Evolutionary conservation across 2,888 invertebrate genomes (phyloP).

Genomic region (Drosophila nr. perissopoda): DNA sequence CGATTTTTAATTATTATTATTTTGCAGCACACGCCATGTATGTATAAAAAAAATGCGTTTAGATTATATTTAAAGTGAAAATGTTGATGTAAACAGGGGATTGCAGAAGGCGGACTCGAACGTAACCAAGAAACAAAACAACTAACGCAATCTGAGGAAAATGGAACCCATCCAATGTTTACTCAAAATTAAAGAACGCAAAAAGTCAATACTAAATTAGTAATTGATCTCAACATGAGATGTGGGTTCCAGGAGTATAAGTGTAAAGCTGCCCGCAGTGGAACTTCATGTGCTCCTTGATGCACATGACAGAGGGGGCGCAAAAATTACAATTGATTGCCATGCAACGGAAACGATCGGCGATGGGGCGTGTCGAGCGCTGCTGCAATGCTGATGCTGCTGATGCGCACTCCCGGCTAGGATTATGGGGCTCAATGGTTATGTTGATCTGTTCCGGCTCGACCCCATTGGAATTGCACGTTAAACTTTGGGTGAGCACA

Average conservation of each 20-base stretch:
- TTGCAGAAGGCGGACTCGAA: no score
- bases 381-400: neutral
- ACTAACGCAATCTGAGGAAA: neutral
- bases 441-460: slow-evolving; percentile 60
- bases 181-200: neutral
- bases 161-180: neutral
- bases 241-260: no score
- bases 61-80: neutral
- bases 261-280: slow-evolving; percentile 45
- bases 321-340: slow-evolving; percentile 70
- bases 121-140: neutral
- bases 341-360: slow-evolving; percentile 75
- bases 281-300: slow-evolving; percentile 77
- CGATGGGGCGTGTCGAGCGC: neutral
- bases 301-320: slow-evolving; percentile 67
- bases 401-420: no score
- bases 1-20: neutral
- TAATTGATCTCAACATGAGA: neutral
- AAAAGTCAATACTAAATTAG: neutral
- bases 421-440: slow-evolving; percentile 46
- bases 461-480: neutral
- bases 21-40: slow-evolving; percentile 3
- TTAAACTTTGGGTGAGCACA: slow-evolving; percentile 37
- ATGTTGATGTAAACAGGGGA: neutral
- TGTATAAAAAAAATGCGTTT: neutral